Base-by-base conservation (phyloP, 2,113 vertebrate species). In the Scolopax mira region DNA sequence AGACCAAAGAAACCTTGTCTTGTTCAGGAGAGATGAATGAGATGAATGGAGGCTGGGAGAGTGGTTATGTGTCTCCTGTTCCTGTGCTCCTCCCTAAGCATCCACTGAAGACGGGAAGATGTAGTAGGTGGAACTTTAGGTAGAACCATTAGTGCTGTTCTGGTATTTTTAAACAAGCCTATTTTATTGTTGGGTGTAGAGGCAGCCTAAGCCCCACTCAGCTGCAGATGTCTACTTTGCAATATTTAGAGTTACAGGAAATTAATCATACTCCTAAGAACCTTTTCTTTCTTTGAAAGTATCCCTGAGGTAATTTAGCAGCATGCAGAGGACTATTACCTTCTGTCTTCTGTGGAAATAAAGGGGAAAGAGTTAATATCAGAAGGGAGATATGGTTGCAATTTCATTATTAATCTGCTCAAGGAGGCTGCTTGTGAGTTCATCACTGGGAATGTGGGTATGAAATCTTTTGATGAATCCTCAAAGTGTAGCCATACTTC, bases 251-350 rank as follows among this genome's bases (percentile, higher is more conserved):
- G 60, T 74, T 90, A 67, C 51, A 94, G 69, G 72, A 94, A 95
- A 88, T 95, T 94, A 96, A 92, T 89, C 48, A 62, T 86, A 55
- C 48, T 79, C 55, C 51, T 86, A 81, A 90, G 60, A 90, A 84
- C 82, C 79, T 86, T 89, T 64, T 69, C 54, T 85, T 93, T 94
- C 85, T 92, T 88, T 93, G 72, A 84, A 93, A 93, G 79, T 25
- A 84, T 74, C 79, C 83, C 79, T 62, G 55, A 92, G 83, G 77
- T 93, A 54, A 90, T 93, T 90, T 65, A 81, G 79, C 35, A 67
- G 60, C 52, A 35, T 77, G 60, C 74, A 44, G 77, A 73, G 72
- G 41, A 42, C 55, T 70, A n/a, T 90, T 92, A 30, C 75, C 80
- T 37, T 7, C n/a, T 78, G 58, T 54, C 41, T 94, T 41, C 42